Conservation (phyloP, 2,113 vertebrate genomes). For the Xiphorhynchus elegans region DNA sequence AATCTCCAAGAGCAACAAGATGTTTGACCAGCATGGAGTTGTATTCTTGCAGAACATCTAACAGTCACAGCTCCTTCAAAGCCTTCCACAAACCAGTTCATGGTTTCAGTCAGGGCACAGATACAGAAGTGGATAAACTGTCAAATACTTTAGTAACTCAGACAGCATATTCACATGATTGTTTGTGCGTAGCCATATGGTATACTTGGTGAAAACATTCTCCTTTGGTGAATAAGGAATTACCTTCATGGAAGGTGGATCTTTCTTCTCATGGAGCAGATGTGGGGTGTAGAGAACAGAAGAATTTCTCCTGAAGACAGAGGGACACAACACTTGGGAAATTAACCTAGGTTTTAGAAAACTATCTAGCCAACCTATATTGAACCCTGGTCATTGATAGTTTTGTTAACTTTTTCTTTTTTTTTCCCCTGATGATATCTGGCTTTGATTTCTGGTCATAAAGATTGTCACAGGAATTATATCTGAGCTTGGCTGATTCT, state of each 20-base stretch:
- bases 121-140: neutral
- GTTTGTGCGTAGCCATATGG: neutral
- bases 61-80: neutral
- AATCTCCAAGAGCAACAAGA: neutral
- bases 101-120: neutral
- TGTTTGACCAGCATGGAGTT: accelerated
- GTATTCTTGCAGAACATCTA: neutral
- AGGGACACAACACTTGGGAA: neutral
- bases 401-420: neutral
- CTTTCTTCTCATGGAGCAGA: neutral
- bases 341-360: neutral
- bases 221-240: neutral
- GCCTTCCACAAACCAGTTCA: neutral
- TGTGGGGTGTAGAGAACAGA: neutral
- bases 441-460: neutral
- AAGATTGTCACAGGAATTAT: neutral
- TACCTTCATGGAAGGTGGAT: neutral
- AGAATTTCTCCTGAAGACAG: neutral
- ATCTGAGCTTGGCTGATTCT: neutral
- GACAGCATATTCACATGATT: neutral
- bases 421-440: accelerated
- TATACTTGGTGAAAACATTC: neutral
- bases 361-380: neutral
- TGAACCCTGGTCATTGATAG: neutral
- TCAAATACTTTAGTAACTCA: neutral